Evolutionary conservation across 1,140 invertebrate genomes (phyloP).

Genomic region (Bombus sibiricus): DNA sequence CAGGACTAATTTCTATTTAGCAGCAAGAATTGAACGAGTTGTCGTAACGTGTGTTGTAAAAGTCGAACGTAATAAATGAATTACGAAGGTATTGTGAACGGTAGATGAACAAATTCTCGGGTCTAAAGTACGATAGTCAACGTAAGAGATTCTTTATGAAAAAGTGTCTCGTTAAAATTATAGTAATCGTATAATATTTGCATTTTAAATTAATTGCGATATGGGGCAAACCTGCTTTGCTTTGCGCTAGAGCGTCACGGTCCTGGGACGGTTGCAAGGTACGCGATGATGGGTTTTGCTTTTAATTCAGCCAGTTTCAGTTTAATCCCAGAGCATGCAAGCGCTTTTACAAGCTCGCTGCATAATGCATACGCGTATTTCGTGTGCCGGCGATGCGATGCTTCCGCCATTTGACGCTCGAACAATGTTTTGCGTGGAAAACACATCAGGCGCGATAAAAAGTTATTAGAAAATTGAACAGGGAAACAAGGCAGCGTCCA

Average conservation of each 20-base stretch:
- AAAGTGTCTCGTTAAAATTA: background rate
- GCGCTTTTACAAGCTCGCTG: background rate
- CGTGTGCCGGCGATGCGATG: too few relatives aligned
- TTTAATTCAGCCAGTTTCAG: slow-evolving; percentile 8
- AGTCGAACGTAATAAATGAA: too few relatives aligned
- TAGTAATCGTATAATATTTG: background rate
- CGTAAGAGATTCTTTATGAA: background rate
- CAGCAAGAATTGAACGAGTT: too few relatives aligned
- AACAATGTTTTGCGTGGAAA: background rate
- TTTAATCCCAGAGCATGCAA: slow-evolving; percentile 10
- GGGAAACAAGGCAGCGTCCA: too few relatives aligned
- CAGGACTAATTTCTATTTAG: too few relatives aligned
- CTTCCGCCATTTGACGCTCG: background rate
- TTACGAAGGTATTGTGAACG: too few relatives aligned
- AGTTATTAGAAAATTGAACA: background rate
- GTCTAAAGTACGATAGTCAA: background rate
- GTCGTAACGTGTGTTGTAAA: too few relatives aligned
- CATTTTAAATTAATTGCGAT: background rate
- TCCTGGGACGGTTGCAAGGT: background rate
- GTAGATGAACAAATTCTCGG: too few relatives aligned
- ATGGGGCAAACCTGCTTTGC: background rate
- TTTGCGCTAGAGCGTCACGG: background rate
- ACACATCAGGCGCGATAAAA: background rate
- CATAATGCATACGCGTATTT: slow-evolving; percentile 14
- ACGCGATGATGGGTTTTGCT: slow-evolving; percentile 3